Base-by-base conservation (phyloP, 2,113 vertebrate genomes). In the Apaloderma vittatum region DNA sequence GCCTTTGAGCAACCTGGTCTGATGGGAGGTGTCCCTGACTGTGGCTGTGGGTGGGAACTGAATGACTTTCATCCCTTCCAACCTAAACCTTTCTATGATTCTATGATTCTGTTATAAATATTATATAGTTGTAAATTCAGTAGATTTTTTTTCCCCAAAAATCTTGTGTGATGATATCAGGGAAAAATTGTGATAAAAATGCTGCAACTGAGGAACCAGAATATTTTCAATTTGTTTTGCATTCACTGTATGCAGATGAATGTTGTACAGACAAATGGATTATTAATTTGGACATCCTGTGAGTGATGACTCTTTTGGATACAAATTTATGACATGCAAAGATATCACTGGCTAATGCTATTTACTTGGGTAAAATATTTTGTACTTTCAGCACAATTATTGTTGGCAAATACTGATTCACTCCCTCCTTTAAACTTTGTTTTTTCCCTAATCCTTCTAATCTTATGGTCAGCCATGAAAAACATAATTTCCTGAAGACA, bases 71-170 rank as follows among this genome's bases (percentile, higher is more conserved):
- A 10, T 40, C 40, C 40, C 40, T 40, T 40, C 40, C 40, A 40
- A 40, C 12, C 40, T 40, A 40, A 40, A 40, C 40, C 40, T 40
- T 40, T 40, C 40, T 40, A 40, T 40, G 40, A 40, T 40, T 40
- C 40, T 40, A 12, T 40, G 40, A 40, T 40, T 40, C 40, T 40
- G 40, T 40, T 40, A n/a, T 63, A 20, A 32, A 65, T 65, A n/a
- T 43, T 80, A 51, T 37, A 24, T 54, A 74, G 30, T 29, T 45
- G 34, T 71, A 89, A 81, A 92, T 71, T 77, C 36, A 82, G 8
- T 22, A 51, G 51, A 66, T 3, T 2, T 43, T 21, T 52, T 5
- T 34, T 4, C 5, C 15, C 15, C 1, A 0, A 43, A 29, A 40
- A 45, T 1, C 21, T 71, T 72, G 7, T 15, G 26, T 43, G 57